Evolutionary conservation across 2,113 vertebrate species (phyloP).

Genomic region (Hyaena hyaena): DNA sequence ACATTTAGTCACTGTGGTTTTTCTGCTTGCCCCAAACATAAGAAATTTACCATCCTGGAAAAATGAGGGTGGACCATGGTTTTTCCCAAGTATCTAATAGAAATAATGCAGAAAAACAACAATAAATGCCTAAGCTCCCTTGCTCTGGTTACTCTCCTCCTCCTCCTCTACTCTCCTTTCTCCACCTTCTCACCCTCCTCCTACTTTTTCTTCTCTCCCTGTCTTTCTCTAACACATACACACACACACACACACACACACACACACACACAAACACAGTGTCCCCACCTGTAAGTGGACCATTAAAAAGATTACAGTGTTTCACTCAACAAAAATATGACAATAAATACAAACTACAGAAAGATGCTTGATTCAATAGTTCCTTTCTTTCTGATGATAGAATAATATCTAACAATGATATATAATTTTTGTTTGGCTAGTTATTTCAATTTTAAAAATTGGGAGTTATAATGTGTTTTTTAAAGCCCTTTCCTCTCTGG

Average conservation of each 20-base stretch:
- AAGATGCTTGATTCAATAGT: background rate
- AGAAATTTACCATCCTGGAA: background rate
- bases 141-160: background rate
- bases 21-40: background rate
- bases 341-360: background rate
- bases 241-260: background rate
- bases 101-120: background rate
- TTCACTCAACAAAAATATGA: background rate
- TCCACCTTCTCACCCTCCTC: background rate
- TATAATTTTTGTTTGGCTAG: background rate
- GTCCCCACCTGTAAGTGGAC: background rate
- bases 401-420: background rate
- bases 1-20: background rate
- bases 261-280: background rate
- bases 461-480: constrained; percentile 19
- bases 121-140: background rate
- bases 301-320: background rate
- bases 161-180: background rate
- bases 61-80: background rate
- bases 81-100: background rate
- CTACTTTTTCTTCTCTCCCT: background rate
- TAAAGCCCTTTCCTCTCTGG: background rate
- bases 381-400: background rate
- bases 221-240: background rate
- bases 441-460: background rate